Conservation (phyloP, 2,888 invertebrate genomes). For the Rhagium mordax region DNA sequence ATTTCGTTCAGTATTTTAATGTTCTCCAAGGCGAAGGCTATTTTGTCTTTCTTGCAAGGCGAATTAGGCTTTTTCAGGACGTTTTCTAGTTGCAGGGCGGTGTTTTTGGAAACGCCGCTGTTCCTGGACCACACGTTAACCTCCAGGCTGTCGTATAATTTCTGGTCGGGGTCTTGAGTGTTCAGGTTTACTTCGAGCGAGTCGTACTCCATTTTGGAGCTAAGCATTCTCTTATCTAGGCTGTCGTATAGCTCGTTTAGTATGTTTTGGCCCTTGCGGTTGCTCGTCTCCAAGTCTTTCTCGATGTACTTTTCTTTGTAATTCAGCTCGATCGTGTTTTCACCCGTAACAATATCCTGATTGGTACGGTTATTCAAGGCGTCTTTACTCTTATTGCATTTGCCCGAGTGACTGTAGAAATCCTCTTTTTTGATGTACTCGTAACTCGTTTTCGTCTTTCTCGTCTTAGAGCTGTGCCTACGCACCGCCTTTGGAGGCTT, state of each 20-base stretch:
- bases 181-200: slow-evolving; percentile 65
- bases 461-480: slow-evolving; percentile 75
- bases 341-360: slow-evolving; percentile 57
- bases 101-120: slow-evolving; percentile 53
- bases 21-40: slow-evolving; percentile 71
- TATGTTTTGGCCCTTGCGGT: slow-evolving; percentile 51
- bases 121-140: slow-evolving; percentile 59
- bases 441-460: slow-evolving; percentile 65
- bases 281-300: slow-evolving; percentile 63
- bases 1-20: slow-evolving; percentile 78
- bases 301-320: slow-evolving; percentile 68
- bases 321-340: slow-evolving; percentile 65
- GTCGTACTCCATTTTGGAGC: slow-evolving; percentile 64
- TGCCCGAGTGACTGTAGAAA: slow-evolving; percentile 60
- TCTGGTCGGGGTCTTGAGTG: slow-evolving; percentile 53
- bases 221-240: slow-evolving; percentile 63
- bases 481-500: slow-evolving; percentile 83
- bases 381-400: slow-evolving; percentile 48
- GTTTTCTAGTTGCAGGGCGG: slow-evolving; percentile 56
- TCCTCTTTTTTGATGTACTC: slow-evolving; percentile 69
- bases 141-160: slow-evolving; percentile 64
- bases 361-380: slow-evolving; percentile 52
- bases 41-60: slow-evolving; percentile 56
- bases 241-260: slow-evolving; percentile 66
- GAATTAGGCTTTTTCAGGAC: slow-evolving; percentile 67